A percentile compares a stretch with the other conserved stretches of the same genome.
Conservation (phyloP, 1,140 invertebrate genomes). For the Diorhabda carinulata region DNA sequence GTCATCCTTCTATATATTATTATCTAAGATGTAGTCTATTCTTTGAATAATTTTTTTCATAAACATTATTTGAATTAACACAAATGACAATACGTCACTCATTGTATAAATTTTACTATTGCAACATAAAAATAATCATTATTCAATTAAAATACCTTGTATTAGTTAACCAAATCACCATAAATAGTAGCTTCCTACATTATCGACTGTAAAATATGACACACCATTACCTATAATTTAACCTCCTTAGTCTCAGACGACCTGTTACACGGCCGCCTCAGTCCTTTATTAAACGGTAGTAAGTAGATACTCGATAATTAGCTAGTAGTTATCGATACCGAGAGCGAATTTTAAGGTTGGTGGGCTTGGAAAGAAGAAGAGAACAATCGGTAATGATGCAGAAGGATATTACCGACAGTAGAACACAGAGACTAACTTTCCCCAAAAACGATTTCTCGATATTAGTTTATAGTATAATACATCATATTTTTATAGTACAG, state of each 20-base stretch:
- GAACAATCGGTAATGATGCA: constrained; percentile 20
- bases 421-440: too few species aligned
- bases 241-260: constrained; percentile 11
- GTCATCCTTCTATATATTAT: too few species aligned
- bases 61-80: too few species aligned
- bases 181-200: neutral
- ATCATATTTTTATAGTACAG: too few species aligned
- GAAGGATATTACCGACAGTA: constrained; percentile 17
- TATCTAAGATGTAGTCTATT: too few species aligned
- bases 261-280: constrained; percentile 9
- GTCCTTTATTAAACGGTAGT: constrained; percentile 20
- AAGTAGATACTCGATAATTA: constrained; percentile 26
- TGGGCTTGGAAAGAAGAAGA: constrained; percentile 5
- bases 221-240: constrained; percentile 15
- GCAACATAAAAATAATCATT: too few species aligned
- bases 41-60: too few species aligned
- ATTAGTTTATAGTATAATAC: too few species aligned
- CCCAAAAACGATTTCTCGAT: too few species aligned
- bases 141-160: neutral
- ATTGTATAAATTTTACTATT: too few species aligned
- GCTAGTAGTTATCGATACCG: constrained; percentile 22
- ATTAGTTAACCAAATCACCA: neutral
- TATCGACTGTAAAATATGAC: constrained; percentile 9
- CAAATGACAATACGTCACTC: too few species aligned
- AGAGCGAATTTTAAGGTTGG: constrained; percentile 17